Conservation (phyloP, 2,113 vertebrate genomes). For the Charina bottae region DNA sequence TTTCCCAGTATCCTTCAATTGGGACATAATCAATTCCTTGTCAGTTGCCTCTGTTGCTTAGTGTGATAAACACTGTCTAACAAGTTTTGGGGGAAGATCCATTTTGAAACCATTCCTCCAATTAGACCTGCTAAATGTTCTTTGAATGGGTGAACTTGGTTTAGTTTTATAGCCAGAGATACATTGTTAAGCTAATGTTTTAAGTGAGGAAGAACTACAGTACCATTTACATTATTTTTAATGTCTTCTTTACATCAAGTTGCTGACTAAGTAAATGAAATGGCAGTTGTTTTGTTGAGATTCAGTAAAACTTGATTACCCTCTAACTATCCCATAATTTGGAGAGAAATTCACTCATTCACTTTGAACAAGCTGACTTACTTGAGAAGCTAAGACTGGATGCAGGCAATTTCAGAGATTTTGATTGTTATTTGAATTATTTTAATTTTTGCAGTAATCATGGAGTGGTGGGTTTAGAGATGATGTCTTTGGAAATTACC, state of each 20-base stretch:
- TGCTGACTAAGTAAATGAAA: constrained; percentile 53
- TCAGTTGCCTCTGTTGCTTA: constrained; percentile 56
- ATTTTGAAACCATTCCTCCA: constrained; percentile 67
- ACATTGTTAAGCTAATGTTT: constrained; percentile 57
- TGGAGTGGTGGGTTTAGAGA: not conserved
- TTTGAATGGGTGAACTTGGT: constrained; percentile 54
- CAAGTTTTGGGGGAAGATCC: constrained; percentile 60
- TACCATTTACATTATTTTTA: constrained; percentile 54
- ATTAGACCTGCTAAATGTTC: constrained; percentile 67
- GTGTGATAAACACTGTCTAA: constrained; percentile 72
- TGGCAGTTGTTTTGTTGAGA: constrained; percentile 51
- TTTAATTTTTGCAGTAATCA: not conserved
- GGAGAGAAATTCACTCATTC: constrained; percentile 38
- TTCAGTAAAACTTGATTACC: constrained; percentile 44
- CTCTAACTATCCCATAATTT: constrained; percentile 49
- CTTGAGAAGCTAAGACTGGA: not conserved
- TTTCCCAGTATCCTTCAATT: constrained; percentile 53
- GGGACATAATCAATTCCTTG: constrained; percentile 65
- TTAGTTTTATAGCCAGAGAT: constrained; percentile 57
- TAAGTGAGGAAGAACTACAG: constrained; percentile 27
- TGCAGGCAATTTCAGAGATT: not conserved
- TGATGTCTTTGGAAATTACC: not conserved
- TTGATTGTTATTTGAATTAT: not conserved
- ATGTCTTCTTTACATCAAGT: constrained; percentile 42
- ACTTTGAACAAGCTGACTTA: constrained; percentile 45